Evolutionary conservation across 2,888 invertebrate species (phyloP).

Genomic region (Sepioteuthis lessoniana): DNA sequence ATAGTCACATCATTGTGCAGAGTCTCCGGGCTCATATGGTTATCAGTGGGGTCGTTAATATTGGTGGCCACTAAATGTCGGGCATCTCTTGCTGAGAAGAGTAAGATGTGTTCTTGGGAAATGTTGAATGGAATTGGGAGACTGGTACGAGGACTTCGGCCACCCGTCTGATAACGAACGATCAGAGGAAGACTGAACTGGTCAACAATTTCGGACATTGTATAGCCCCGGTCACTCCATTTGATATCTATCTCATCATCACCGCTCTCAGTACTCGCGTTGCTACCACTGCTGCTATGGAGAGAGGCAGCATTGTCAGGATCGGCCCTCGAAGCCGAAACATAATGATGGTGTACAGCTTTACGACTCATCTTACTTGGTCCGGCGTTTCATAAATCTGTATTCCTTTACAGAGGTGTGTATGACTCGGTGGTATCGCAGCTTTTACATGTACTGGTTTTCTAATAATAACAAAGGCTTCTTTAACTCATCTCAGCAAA

Average conservation of each 20-base stretch:
- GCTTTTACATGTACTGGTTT: too few species aligned
- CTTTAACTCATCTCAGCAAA: too few species aligned
- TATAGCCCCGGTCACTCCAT: slow-evolving; percentile 65
- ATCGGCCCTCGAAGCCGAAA: not conserved
- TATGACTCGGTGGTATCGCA: too few species aligned
- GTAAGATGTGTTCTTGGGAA: not conserved
- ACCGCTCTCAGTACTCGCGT: not conserved
- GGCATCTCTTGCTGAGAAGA: not conserved
- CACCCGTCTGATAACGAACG: slow-evolving; percentile 56
- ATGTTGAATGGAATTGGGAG: slow-evolving; percentile 36
- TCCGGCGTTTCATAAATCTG: too few species aligned
- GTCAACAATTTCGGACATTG: slow-evolving; percentile 58
- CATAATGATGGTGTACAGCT: not conserved
- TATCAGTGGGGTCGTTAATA: slow-evolving; percentile 53
- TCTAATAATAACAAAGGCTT: too few species aligned
- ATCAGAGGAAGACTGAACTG: slow-evolving; percentile 63
- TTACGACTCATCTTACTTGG: not conserved
- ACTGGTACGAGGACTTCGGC: not conserved
- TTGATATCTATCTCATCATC: slow-evolving; percentile 44
- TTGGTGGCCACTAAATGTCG: not conserved
- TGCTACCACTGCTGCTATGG: not conserved
- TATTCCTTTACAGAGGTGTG: too few species aligned
- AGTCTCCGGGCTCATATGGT: slow-evolving; percentile 60
- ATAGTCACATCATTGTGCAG: slow-evolving; percentile 66
- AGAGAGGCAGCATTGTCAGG: not conserved